Base-by-base conservation (phyloP, 1,140 invertebrate genomes). In the Paralvinella palmiformis region DNA sequence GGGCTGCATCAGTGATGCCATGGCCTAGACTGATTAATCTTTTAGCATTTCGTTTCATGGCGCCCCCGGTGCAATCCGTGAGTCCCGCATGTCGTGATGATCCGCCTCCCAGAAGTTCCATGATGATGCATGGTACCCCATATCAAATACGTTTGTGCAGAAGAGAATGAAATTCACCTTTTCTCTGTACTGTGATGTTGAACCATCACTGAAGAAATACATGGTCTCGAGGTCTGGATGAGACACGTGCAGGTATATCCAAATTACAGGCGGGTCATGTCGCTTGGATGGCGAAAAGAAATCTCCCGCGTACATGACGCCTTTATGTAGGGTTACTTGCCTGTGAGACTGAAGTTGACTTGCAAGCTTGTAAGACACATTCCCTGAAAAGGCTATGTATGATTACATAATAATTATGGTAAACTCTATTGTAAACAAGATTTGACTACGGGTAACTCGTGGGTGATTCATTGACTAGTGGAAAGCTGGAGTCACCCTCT, bases 61-160 rank as follows among this genome's bases (percentile, higher is more conserved):
- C 65, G 6, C 73, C 80, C 33, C 81, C 81, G 52, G 82, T 70
- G 35, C 79, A 79, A 76, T 82, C 77, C 44, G 78, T 74, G 17
- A 73, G 70, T 5, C 80, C 80, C 69, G n/a, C n/a, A n/a, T n/a
- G n/a, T 82, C 83, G 13, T 80, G 80, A 73, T 83, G 79, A 5
- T 77, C 78, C 36, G 77, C 69, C 72, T 80, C 78, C 36, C 66
- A 71, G 69, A 75, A 83, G 65, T 79, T 80, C 79, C 78, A 83
- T 3, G 74, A 72, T 10, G 69, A 64, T 53, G 53, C 59, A 59
- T 29, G 52, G 41, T 63, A 68, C 2, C 69, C 68, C 27, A 53
- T 44, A 20, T 67, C 50, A 20, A 56, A 68, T 0, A 65, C 56
- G 53, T 67, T 59, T 1, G 66, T 63, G 22, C 63, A 63, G 2